Percentiles rank a stretch among this genome's conserved stretches.
phyloP scores from a whole-genome alignment of 2,113 vertebrate genomes.

The Peromyscus polionotus region DNA sequence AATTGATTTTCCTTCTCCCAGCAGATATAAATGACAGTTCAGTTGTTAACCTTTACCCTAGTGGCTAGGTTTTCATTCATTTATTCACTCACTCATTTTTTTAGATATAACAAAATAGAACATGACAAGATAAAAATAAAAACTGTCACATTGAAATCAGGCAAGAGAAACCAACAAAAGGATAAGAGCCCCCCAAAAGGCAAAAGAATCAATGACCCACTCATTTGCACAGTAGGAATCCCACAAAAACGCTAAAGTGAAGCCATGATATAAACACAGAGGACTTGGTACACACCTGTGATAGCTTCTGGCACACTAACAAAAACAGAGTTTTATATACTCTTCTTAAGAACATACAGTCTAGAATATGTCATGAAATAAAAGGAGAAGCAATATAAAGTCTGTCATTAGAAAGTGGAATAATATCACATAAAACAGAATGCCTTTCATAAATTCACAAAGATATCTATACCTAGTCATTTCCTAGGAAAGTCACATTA shows the following conservation, averaged over 20 bases:
- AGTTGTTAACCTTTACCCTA: not conserved
- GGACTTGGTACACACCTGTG: not conserved
- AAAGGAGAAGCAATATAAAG: not conserved
- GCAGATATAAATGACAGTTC: not conserved
- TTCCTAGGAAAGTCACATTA: not conserved
- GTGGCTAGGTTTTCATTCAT: not conserved
- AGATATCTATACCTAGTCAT: not conserved
- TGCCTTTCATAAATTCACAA: conserved; percentile 10
- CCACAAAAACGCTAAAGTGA: not conserved
- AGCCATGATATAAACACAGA: not conserved
- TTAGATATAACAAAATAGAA: not conserved
- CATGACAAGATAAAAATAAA: not conserved
- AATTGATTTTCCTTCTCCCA: not conserved
- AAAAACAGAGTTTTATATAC: not conserved
- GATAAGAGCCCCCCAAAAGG: too few relatives aligned
- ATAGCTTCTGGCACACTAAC: not conserved
- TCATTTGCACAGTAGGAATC: too few relatives aligned
- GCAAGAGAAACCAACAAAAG: not conserved
- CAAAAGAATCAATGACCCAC: too few relatives aligned
- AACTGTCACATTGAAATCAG: not conserved
- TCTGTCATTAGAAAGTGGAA: not conserved
- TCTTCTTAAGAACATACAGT: conserved; percentile 13
- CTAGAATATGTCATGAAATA: conserved; percentile 20
- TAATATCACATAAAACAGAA: not conserved
- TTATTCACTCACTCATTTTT: not conserved